Evolutionary conservation across 2,888 invertebrate species (phyloP).

Genomic region (Spodoptera littoralis): DNA sequence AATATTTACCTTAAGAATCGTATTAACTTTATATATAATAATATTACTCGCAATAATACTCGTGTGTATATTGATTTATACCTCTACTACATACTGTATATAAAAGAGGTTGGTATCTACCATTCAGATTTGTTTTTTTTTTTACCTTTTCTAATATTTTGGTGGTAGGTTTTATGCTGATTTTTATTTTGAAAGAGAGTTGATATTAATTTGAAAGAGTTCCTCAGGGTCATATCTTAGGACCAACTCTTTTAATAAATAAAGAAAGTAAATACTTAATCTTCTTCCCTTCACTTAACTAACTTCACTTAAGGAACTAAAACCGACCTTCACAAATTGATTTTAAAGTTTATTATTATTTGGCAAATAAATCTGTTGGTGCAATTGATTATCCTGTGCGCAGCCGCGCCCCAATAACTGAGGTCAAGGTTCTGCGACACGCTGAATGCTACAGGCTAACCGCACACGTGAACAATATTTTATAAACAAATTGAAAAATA

Average conservation of each 20-base stretch:
- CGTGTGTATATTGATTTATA: too few species aligned
- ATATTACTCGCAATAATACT: too few species aligned
- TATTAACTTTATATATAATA: too few species aligned
- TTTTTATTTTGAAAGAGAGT: background rate
- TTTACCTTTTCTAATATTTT: background rate
- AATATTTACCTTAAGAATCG: constrained; percentile 19
- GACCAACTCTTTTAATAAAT: background rate
- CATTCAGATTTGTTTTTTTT: too few species aligned
- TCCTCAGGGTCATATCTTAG: background rate
- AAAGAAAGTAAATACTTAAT: background rate
- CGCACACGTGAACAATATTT: background rate
- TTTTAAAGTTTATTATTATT: background rate
- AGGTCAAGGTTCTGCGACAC: constrained; percentile 26
- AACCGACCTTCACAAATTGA: background rate
- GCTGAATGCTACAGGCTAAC: background rate
- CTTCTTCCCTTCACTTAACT: too few species aligned
- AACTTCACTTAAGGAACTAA: too few species aligned
- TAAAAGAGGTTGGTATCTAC: too few species aligned
- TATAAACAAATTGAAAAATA: too few species aligned
- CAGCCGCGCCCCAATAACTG: constrained; percentile 29
- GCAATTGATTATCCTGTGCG: constrained; percentile 14
- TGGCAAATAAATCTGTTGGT: background rate
- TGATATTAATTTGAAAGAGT: background rate
- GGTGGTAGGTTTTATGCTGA: background rate
- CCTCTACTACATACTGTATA: too few species aligned